These are phyloP conservation scores for Neolamprologus ventralis DNA, from an alignment of 2,113 vertebrate genomes.

Conservation along the genomic window DNA sequence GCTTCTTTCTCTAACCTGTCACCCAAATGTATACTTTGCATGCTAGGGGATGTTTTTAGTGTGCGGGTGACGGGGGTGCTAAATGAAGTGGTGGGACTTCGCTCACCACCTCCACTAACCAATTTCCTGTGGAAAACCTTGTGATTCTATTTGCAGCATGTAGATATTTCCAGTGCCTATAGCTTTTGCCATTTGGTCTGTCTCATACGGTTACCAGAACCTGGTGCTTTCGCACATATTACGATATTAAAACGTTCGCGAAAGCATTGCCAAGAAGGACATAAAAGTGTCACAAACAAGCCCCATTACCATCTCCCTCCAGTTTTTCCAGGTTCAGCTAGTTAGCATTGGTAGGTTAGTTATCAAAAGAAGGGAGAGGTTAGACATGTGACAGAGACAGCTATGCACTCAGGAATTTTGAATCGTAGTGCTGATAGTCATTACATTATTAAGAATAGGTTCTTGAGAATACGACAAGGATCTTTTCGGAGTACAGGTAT, in stretches of 20 bases:
- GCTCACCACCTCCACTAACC: not conserved
- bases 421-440: not conserved
- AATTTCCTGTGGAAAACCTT: conserved; percentile 10
- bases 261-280: not conserved
- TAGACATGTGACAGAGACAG: not conserved
- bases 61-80: not conserved
- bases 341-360: not conserved
- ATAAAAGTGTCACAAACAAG: not conserved
- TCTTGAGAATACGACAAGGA: not conserved
- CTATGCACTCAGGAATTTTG: not conserved
- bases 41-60: not conserved
- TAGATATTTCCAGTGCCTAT: not conserved
- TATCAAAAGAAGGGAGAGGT: not conserved
- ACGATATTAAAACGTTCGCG: not conserved
- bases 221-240: not conserved
- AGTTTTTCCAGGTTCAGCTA: not conserved
- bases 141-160: not conserved
- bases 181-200: not conserved
- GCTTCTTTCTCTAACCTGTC: not conserved
- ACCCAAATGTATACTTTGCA: not conserved
- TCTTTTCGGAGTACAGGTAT: not conserved
- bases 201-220: not conserved
- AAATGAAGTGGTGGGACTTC: not conserved
- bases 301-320: not conserved
- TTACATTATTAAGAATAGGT: not conserved